Conservation (phyloP, 2,888 invertebrate genomes). For the Melieria picta region DNA sequence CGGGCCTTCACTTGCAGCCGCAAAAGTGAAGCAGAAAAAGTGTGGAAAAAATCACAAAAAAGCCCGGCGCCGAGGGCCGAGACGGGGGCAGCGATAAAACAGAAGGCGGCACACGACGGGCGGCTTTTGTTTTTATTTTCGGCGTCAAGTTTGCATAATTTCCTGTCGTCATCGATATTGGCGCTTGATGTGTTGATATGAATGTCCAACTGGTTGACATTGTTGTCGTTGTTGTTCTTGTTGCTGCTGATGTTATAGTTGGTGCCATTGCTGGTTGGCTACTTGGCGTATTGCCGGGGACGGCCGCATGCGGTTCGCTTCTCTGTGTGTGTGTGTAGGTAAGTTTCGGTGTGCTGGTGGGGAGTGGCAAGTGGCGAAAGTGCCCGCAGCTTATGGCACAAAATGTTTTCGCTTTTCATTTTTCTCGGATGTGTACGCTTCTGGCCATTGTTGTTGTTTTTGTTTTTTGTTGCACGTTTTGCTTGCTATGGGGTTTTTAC, state of each 20-base stretch:
- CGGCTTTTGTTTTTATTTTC: slow-evolving; percentile 41
- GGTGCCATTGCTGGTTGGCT: slow-evolving; percentile 12
- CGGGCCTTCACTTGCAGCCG: slow-evolving; percentile 43
- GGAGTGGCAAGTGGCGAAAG: slow-evolving; percentile 38
- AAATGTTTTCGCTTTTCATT: slow-evolving; percentile 42
- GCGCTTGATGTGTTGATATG: slow-evolving; percentile 50
- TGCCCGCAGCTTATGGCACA: slow-evolving; percentile 49
- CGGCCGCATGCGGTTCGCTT: slow-evolving; percentile 4
- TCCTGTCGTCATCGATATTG: slow-evolving; percentile 61
- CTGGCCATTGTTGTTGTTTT: not conserved
- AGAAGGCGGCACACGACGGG: not conserved
- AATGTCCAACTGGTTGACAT: slow-evolving; percentile 40
- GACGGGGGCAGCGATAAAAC: not conserved
- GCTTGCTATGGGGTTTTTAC: not conserved
- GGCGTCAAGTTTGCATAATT: slow-evolving; percentile 64
- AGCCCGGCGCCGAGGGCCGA: not conserved
- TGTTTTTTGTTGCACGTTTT: not conserved
- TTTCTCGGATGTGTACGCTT: not conserved
- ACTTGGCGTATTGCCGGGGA: not conserved
- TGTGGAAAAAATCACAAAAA: slow-evolving; percentile 24
- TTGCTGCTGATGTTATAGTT: slow-evolving; percentile 3
- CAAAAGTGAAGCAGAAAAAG: slow-evolving; percentile 32
- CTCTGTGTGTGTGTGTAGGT: too few species aligned
- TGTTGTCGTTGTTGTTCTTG: slow-evolving; percentile 2
- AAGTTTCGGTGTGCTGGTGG: too few species aligned